A percentile compares a stretch with the other conserved stretches of the same genome.
phyloP scores from a whole-genome alignment of 1,140 invertebrate genomes.

The Tetramorium simillimum region DNA sequence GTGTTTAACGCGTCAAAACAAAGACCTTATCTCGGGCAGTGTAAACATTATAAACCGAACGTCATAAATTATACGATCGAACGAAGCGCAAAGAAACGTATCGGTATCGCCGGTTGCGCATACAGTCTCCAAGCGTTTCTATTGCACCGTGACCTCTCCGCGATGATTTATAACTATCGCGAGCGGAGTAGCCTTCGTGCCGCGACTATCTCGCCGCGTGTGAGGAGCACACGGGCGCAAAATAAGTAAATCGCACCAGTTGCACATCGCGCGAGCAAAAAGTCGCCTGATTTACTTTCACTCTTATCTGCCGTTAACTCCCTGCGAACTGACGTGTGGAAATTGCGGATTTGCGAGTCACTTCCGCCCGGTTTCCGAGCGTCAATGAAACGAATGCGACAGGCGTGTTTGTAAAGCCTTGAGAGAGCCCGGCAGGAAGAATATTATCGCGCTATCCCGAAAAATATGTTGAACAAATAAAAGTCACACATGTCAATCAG shows the following conservation, averaged over 20 bases:
- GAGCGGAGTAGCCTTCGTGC: slow-evolving; percentile 5
- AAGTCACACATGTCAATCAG: neutral
- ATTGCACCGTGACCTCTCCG: neutral
- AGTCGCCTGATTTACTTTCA: slow-evolving; percentile 46
- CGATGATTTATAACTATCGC: slow-evolving; percentile 40
- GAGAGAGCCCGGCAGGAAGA: too few relatives aligned
- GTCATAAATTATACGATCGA: slow-evolving; percentile 32
- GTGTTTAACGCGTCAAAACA: slow-evolving; percentile 35
- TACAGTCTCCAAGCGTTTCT: neutral
- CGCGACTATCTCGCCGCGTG: neutral
- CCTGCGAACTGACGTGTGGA: slow-evolving; percentile 38
- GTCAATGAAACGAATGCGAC: neutral
- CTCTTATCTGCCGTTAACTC: slow-evolving; percentile 56
- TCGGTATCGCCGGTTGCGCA: slow-evolving; percentile 12
- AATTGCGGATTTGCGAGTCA: slow-evolving; percentile 37
- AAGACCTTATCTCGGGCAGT: slow-evolving; percentile 31
- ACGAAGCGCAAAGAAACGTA: slow-evolving; percentile 31
- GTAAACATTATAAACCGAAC: slow-evolving; percentile 20
- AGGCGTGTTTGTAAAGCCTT: neutral
- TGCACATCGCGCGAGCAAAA: slow-evolving; percentile 34
- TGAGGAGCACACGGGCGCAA: neutral
- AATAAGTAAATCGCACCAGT: slow-evolving; percentile 26
- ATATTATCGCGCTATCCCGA: neutral
- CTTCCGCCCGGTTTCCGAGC: slow-evolving; percentile 4
- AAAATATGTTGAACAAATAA: neutral